Base-by-base conservation (phyloP, 1,140 invertebrate species). In the Heliothis virescens region DNA sequence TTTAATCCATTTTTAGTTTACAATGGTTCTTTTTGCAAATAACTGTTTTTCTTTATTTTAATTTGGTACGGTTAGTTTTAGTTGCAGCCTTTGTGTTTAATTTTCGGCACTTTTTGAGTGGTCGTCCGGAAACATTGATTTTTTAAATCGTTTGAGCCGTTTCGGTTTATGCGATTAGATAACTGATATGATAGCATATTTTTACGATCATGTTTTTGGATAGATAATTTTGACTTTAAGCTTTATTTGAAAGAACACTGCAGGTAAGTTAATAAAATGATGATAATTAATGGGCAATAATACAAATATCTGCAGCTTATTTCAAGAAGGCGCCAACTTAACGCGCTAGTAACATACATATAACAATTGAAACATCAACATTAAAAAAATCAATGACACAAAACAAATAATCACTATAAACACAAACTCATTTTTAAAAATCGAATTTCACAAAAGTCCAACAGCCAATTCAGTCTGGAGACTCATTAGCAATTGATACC, bases 1-100 rank as follows among this genome's bases (percentile, higher is more conserved):
- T 29, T 53, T 34, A 85, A 92, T 91, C 87, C 85, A 82, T 89
- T 91, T 92, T 79, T 79, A 60, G 41, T 79, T 62, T 29, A 63
- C 67, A 79, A 62, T 62, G 18, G 47, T n/a, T 29, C 3, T n/a
- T 57, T 78, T 21, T 50, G 18, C 12, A n/a, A 65, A 34, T 78
- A 67, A 73, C 71, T 73, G 71, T 73, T 52, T 63, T 55, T 63
- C 59, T 67, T 69, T 67, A 59, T 69, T 69, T 69, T 57, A 78
- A 78, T 65, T 34, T 69, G 18, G 3, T 52, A 29, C 50, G 48
- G 47, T 67, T 67, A 34, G 57, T 69, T 55, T 67, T 48, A n/a
- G 48, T 78, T 63, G 13, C 16, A 15, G 26, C 48, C 16, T 63
- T 76, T 76, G 48, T 76, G 11, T 65, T 62, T 29, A 16, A 7